Base-by-base conservation (phyloP, 2,113 vertebrate species). In the Mormoops blainvillei region DNA sequence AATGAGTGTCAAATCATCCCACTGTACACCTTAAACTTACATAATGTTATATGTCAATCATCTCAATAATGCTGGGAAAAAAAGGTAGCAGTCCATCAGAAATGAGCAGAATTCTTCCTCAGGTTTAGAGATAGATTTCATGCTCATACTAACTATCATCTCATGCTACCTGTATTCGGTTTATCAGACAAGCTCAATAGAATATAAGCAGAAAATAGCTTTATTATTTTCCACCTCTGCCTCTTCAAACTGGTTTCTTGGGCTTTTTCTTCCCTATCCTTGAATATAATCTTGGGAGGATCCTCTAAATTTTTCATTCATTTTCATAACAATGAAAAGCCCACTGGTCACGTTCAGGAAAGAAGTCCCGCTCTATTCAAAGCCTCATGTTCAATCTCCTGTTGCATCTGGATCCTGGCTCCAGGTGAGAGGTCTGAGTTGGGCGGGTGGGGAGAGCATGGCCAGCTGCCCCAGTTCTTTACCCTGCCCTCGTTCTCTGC, bases 81-180 rank as follows among this genome's bases (percentile, higher is more conserved):
- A 65, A 88, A 58, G 26, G 43, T 16, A 22, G 63, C 50, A 15
- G 85, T 77, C 15, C 63, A 24, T 56, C 85, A 54, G 19, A 93
- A 85, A 36, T 13, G 28, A 65, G 74, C 15, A 36, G 74, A 70
- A 36, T 68, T 54, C 50, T 58, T 92, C 65, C 63, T 26, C 8
- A 67, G n/a, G n/a, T 71, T 97, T 86, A 70, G 41, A 96, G 68
- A 41, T 0, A 83, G 11, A 0, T 68, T 95, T 96, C 73, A 61
- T 73, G 70, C 65, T 68, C 67, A 81, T 43, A 77, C 7, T 31
- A 33, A 76, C 28, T 54, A 18, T 45, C 89, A 76, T 87, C 36
- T 89, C 43, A 87, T 68, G 19, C 28, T 65, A 24, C 24, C 48
- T 63, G 65, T 43, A n/a, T 58, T 3, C 0, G 36, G 3, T 77